Evolutionary conservation across 2,113 vertebrate species (phyloP).

Genomic region (Psephotus haematonotus): DNA sequence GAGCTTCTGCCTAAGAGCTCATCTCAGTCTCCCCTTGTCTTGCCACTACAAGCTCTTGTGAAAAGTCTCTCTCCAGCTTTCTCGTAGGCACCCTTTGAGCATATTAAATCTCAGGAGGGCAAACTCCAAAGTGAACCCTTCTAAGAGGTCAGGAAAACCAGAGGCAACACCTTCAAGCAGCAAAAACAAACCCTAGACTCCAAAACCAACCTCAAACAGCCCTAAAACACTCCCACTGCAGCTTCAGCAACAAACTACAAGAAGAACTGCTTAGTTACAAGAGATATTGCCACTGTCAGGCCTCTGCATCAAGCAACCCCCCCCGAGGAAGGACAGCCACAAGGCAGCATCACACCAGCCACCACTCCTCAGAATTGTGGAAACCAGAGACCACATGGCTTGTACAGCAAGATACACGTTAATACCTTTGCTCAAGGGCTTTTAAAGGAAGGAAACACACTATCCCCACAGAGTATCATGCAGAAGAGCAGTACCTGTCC

Average conservation of each 20-base stretch:
- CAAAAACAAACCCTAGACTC: neutral
- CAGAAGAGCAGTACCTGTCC: accelerated
- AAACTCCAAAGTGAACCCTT: neutral
- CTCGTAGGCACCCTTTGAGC: neutral
- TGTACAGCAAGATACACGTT: neutral
- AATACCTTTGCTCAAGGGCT: neutral
- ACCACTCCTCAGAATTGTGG: neutral
- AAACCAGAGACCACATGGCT: accelerated
- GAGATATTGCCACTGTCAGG: neutral
- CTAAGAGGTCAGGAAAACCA: neutral
- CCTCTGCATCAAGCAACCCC: neutral
- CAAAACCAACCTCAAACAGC: neutral
- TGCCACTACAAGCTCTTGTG: neutral
- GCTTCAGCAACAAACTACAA: neutral
- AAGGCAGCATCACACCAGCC: neutral
- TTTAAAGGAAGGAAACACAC: accelerated
- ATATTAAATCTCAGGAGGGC: neutral
- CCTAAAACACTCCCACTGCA: neutral
- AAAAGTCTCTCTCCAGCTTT: neutral
- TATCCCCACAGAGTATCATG: no score
- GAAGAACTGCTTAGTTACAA: no score
- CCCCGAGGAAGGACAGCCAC: neutral
- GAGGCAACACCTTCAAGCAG: neutral
- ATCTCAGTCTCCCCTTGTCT: neutral
- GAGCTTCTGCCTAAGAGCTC: neutral